These are phyloP conservation scores for Acipenser ruthenus DNA, from an alignment of 2,797 vertebrate genomes.

Conservation along the genomic window DNA sequence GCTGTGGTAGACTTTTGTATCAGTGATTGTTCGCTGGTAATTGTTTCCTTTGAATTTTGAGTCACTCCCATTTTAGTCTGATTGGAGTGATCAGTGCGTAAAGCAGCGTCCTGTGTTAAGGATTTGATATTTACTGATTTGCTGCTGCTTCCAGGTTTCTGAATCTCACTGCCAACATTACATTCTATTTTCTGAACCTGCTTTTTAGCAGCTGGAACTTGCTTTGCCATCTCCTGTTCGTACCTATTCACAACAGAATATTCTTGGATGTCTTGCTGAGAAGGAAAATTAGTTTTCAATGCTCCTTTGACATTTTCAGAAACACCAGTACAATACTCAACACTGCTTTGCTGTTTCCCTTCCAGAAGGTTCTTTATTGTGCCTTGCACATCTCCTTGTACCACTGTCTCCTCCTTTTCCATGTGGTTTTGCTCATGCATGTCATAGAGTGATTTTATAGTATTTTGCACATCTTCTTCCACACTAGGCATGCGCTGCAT, in stretches of 20 bases:
- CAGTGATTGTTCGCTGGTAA: slow-evolving; percentile 32
- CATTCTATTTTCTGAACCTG: slow-evolving; percentile 43
- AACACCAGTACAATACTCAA: slow-evolving; percentile 49
- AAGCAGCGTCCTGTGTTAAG: slow-evolving; percentile 26
- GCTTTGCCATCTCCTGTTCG: slow-evolving; percentile 44
- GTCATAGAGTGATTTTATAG: slow-evolving; percentile 58
- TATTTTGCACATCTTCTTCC: slow-evolving; percentile 54
- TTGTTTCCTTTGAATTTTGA: slow-evolving; percentile 37
- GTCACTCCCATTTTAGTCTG: slow-evolving; percentile 38
- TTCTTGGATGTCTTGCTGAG: slow-evolving; percentile 46
- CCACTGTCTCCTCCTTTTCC: slow-evolving; percentile 56
- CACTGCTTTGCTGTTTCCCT: slow-evolving; percentile 55
- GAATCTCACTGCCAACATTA: slow-evolving; percentile 38
- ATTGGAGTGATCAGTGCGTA: slow-evolving; percentile 29
- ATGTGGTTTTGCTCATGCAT: slow-evolving; percentile 50
- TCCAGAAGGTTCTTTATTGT: slow-evolving; percentile 66
- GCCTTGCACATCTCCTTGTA: slow-evolving; percentile 67
- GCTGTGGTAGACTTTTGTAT: slow-evolving; percentile 44
- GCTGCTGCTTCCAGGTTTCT: slow-evolving; percentile 50
- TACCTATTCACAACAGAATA: slow-evolving; percentile 36
- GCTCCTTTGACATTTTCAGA: slow-evolving; percentile 54
- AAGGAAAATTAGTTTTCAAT: slow-evolving; percentile 48
- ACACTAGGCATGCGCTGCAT: slow-evolving; percentile 46
- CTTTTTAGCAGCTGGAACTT: slow-evolving; percentile 47
- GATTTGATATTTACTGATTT: slow-evolving; percentile 42